Conservation (phyloP, 2,888 invertebrate genomes). For the Hirtodrosophila trivittata region DNA sequence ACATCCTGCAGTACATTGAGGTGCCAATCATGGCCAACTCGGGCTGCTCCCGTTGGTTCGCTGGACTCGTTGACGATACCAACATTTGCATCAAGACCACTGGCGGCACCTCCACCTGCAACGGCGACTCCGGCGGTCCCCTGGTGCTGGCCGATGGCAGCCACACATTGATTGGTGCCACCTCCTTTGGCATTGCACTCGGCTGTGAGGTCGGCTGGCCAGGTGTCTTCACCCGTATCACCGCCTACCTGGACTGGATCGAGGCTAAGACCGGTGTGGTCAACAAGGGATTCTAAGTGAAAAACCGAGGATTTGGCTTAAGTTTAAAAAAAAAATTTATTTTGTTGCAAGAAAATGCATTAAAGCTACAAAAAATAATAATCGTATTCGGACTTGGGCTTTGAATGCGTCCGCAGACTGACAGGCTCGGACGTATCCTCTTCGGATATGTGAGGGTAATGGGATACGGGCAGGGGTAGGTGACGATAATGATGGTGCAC, state of each 20-base stretch:
- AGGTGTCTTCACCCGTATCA: slow-evolving; percentile 81
- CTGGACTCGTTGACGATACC: slow-evolving; percentile 42
- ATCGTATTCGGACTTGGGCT: slow-evolving; percentile 55
- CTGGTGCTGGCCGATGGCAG: slow-evolving; percentile 64
- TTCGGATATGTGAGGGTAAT: slow-evolving; percentile 20
- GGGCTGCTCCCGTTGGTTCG: slow-evolving; percentile 64
- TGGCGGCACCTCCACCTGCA: slow-evolving; percentile 76
- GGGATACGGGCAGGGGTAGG: neutral
- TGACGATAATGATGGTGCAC: slow-evolving; percentile 14
- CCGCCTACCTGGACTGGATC: slow-evolving; percentile 81
- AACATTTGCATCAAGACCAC: slow-evolving; percentile 77
- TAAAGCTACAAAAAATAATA: slow-evolving; percentile 66
- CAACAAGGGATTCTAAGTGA: slow-evolving; percentile 51
- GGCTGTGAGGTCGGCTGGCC: slow-evolving; percentile 82
- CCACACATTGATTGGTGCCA: slow-evolving; percentile 74
- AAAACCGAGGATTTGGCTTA: neutral
- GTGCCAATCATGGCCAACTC: slow-evolving; percentile 65
- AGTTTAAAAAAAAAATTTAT: slow-evolving; percentile 63
- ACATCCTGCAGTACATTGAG: slow-evolving; percentile 61
- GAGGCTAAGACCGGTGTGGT: slow-evolving; percentile 52
- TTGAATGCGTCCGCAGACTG: slow-evolving; percentile 42
- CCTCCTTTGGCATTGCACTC: slow-evolving; percentile 78
- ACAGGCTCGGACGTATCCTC: slow-evolving; percentile 40
- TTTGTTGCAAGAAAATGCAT: slow-evolving; percentile 21
- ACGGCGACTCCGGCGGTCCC: slow-evolving; percentile 83